phyloP scores from a whole-genome alignment of 2,797 vertebrate genomes.

The Lacerta viridis region DNA sequence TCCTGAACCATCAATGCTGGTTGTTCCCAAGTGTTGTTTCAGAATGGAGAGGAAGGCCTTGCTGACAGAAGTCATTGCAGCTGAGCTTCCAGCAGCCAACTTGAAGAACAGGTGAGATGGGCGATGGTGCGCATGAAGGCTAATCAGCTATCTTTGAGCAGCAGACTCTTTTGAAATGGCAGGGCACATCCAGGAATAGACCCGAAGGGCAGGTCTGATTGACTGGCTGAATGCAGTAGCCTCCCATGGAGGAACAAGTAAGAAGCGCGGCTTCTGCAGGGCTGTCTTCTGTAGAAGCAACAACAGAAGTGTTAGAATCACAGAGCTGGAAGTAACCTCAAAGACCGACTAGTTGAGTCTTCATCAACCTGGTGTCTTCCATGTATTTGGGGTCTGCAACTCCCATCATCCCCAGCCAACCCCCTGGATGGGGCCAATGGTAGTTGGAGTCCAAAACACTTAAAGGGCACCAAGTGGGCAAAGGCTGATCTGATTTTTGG shows the following conservation, averaged over 20 bases:
- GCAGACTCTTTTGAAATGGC: background rate
- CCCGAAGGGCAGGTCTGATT: slow-evolving; percentile 18
- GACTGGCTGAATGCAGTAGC: slow-evolving; percentile 11
- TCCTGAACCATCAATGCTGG: background rate
- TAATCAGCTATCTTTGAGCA: slow-evolving; percentile 5
- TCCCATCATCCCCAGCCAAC: too few species aligned
- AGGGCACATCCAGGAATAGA: slow-evolving; percentile 22
- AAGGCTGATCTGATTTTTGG: too few species aligned
- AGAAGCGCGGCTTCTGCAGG: slow-evolving; percentile 12
- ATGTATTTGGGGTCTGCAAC: too few species aligned
- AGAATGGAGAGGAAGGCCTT: background rate
- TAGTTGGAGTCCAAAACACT: too few species aligned
- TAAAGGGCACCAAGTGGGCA: too few species aligned
- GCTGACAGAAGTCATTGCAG: background rate
- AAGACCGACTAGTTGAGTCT: background rate
- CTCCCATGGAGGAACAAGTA: slow-evolving; percentile 21
- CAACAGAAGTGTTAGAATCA: background rate
- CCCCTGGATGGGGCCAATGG: too few species aligned
- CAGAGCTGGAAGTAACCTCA: background rate
- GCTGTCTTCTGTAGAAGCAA: slow-evolving; percentile 8
- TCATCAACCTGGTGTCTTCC: too few species aligned
- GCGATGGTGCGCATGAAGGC: background rate
- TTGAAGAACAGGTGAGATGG: background rate
- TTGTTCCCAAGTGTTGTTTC: background rate
- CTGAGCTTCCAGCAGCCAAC: background rate